Base-by-base conservation (phyloP, 2,797 vertebrate genomes). In the Antennarius maculatus region DNA sequence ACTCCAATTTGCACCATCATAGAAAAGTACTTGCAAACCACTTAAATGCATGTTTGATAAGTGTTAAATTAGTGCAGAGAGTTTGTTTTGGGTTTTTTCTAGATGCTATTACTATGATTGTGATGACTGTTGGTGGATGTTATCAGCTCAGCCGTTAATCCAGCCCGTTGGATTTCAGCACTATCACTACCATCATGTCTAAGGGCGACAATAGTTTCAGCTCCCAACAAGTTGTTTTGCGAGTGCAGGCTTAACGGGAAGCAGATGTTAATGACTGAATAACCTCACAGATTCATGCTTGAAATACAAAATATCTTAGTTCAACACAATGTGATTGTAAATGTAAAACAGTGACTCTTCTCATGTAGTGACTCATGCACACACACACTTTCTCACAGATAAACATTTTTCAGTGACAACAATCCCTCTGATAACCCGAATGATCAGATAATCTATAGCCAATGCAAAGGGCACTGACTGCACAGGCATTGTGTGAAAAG, bases 21-120 rank as follows among this genome's bases (percentile, higher is more conserved):
- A 65, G 76, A 74, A 84, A 84, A 85, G 75, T 76, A 82, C 84
- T 83, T 62, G 41, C 69, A 79, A 83, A 76, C 61, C 43, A 63
- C 77, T 84, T 80, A 79, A 82, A 86, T 76, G 71, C 71, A 61
- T 10, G 27, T 2, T 67, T 52, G 76, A 81, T 69, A 83, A 82
- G 72, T 83, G 58, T 1, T n/a, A 27, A 27, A 28, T 59, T 60
- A 62, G 62, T 48, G 70, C 69, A 54, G 45, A 56, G 58, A 66
- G 28, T 68, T 77, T 55, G 65, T 43, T 71, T 75, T 23, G 23
- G 2, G 23, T 84, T 72, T 67, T 83, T 69, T 72, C 56, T 68
- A 50, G 56, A 82, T 73, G 68, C 74, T 71, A 62, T 73, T 71
- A 70, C 75, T 71, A 52, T 67, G 76, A 76, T 86, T 74, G 69